A percentile compares a stretch with the other conserved stretches of the same genome.
Evolutionary conservation across 2,797 vertebrate genomes (phyloP).

Genomic region (Salmo trutta): DNA sequence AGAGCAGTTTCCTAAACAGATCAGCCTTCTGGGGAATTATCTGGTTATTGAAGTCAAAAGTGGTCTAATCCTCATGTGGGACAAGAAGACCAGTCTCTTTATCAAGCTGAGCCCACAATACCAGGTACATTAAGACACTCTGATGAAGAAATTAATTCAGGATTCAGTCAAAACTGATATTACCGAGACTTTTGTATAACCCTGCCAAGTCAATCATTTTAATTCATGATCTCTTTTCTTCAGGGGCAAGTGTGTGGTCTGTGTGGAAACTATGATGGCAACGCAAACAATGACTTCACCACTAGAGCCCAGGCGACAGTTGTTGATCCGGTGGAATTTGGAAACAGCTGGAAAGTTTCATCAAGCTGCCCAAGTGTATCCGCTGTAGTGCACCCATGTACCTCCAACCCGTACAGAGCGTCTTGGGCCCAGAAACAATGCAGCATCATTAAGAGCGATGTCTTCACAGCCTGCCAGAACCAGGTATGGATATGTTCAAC

Average conservation of each 20-base stretch:
- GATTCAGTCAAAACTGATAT: not conserved
- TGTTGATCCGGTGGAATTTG: conserved; percentile 77
- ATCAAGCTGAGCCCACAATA: conserved; percentile 81
- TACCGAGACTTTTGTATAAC: not conserved
- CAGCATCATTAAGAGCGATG: conserved; percentile 79
- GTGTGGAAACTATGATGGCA: conserved; percentile 87
- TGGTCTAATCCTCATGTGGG: conserved; percentile 90
- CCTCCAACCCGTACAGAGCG: conserved; percentile 73
- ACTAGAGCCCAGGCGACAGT: conserved; percentile 78
- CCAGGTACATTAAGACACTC: conserved; percentile 70
- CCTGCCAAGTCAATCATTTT: not conserved
- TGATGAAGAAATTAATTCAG: not conserved
- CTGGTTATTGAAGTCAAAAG: conserved; percentile 76
- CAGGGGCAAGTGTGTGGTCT: conserved; percentile 86
- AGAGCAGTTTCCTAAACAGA: conserved; percentile 67
- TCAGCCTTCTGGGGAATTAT: conserved; percentile 85
- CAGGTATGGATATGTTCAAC: conserved; percentile 68
- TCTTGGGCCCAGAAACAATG: conserved; percentile 86
- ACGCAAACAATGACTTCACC: conserved; percentile 84
- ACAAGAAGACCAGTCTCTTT: conserved; percentile 87
- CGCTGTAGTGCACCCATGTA: conserved; percentile 68
- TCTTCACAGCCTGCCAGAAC: conserved; percentile 81
- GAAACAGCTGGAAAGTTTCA: conserved; percentile 84
- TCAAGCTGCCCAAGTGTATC: conserved; percentile 71
- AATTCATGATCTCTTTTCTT: not conserved